Evolutionary conservation across 2,888 invertebrate genomes (phyloP).

Genomic region (Petrolisthes cinctipes): DNA sequence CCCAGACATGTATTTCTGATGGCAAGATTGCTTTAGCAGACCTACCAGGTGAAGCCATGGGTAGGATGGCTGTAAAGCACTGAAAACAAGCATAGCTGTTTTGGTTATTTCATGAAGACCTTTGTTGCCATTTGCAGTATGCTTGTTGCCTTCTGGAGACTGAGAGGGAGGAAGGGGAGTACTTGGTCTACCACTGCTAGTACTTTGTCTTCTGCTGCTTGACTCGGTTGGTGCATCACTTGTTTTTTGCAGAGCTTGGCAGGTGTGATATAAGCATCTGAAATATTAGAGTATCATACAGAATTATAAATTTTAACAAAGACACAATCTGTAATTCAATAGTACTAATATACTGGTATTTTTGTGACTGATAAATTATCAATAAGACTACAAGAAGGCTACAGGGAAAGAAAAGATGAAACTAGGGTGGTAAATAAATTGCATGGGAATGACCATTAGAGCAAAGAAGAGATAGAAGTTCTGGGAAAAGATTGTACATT

Average conservation of each 20-base stretch:
- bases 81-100: slow-evolving; percentile 86
- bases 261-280: slow-evolving; percentile 65
- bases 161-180: slow-evolving; percentile 21
- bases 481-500: too few relatives aligned
- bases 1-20: neutral
- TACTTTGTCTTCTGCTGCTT: slow-evolving; percentile 49
- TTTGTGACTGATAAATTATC: too few relatives aligned
- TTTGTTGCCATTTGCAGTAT: slow-evolving; percentile 39
- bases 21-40: slow-evolving; percentile 47
- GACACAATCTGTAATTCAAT: neutral
- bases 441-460: too few relatives aligned
- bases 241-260: slow-evolving; percentile 46
- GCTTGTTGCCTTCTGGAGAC: slow-evolving; percentile 36
- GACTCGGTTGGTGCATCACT: slow-evolving; percentile 30
- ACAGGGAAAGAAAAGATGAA: too few relatives aligned
- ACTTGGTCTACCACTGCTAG: slow-evolving; percentile 26
- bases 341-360: neutral
- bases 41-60: slow-evolving; percentile 77
- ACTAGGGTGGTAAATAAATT: too few relatives aligned
- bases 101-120: slow-evolving; percentile 80
- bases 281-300: slow-evolving; percentile 14
- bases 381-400: too few relatives aligned
- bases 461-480: too few relatives aligned
- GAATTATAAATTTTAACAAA: neutral
- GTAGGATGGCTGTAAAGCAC: slow-evolving; percentile 85